Base-by-base conservation (phyloP, 2,113 vertebrate genomes). In the Tachuris rubrigastra region DNA sequence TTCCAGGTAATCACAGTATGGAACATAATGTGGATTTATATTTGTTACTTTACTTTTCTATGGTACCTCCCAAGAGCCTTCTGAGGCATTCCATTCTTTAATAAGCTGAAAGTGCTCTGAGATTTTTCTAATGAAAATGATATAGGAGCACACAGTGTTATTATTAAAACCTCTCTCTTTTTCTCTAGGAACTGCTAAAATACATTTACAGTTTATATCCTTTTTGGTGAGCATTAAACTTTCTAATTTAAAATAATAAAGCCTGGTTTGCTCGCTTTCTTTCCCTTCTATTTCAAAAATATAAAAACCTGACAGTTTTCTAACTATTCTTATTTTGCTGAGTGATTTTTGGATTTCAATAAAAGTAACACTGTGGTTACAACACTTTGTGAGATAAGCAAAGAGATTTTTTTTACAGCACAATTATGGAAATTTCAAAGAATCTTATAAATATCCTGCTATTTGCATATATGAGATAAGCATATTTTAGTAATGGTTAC, bases 401-500 rank as follows among this genome's bases (percentile, higher is more conserved):
- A 90, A 83, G 85, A 95, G 94, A 81, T 91, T 85, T 73, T 92
- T 94, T 93, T 90, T 77, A 86, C 87, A 88, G 88, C 88, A 87
- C 90, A 96, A 92, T 97, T 94, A 92, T 92, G 92, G 94, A 97
- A 95, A 95, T 96, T 97, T 97, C 95, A 95, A 97, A 96, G 96
- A 87, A 75, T 60, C 87, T 95, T 96, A 95, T 95, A 97, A 97
- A 96, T 97, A 94, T 85, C 90, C 93, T 46, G 30, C 91, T 92
- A 94, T 95, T 94, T 95, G 95, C 94, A 96, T 95, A 92, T 31
- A 85, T 68, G 92, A 95, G 93, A 96, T 96, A 97, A 97, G 95
- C 95, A 93, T 95, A 95, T 84, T 95, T 96, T 88, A 95, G 92
- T 92, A 95, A 93, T 95, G 86, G 49, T 68, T 90, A 49, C 81